phyloP scores from a whole-genome alignment of 1,140 invertebrate species.

The Halictus rubicundus region DNA sequence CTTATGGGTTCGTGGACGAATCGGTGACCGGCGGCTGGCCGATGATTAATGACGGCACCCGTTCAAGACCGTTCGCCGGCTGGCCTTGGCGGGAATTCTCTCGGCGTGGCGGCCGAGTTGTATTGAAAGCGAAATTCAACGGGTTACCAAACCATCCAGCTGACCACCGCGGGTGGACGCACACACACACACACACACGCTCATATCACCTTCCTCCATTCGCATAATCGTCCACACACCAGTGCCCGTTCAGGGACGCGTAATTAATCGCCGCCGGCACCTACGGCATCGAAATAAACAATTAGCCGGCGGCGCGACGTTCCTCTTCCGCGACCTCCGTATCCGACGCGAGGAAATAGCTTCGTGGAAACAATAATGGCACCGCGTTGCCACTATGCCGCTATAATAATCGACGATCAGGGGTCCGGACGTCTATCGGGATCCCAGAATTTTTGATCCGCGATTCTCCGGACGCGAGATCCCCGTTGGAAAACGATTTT shows the following conservation, averaged over 20 bases:
- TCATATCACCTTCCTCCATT: too few species aligned
- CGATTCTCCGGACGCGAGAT: too few species aligned
- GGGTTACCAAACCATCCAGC: constrained; percentile 67
- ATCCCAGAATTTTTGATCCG: too few species aligned
- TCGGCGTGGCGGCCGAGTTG: constrained; percentile 55
- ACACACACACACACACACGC: too few species aligned
- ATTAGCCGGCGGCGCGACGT: not conserved
- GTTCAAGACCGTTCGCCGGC: constrained; percentile 69
- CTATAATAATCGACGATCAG: not conserved
- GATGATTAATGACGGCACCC: constrained; percentile 64
- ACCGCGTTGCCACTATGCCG: too few species aligned
- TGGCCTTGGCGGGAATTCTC: constrained; percentile 70
- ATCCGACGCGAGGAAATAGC: not conserved
- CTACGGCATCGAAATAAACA: constrained; percentile 1
- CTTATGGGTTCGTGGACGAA: not conserved
- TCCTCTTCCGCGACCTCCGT: constrained; percentile 15
- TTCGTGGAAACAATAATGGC: not conserved
- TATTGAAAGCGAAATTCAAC: constrained; percentile 69
- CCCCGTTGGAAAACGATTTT: too few species aligned
- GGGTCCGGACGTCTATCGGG: too few species aligned
- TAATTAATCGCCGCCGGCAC: constrained; percentile 16
- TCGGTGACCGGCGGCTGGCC: constrained; percentile 10
- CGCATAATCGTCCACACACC: too few species aligned
- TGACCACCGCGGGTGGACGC: not conserved
- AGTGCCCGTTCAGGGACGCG: constrained; percentile 3